Evolutionary conservation across 2,113 vertebrate genomes (phyloP).

Genomic region (Psammodynastes pulverulentus): DNA sequence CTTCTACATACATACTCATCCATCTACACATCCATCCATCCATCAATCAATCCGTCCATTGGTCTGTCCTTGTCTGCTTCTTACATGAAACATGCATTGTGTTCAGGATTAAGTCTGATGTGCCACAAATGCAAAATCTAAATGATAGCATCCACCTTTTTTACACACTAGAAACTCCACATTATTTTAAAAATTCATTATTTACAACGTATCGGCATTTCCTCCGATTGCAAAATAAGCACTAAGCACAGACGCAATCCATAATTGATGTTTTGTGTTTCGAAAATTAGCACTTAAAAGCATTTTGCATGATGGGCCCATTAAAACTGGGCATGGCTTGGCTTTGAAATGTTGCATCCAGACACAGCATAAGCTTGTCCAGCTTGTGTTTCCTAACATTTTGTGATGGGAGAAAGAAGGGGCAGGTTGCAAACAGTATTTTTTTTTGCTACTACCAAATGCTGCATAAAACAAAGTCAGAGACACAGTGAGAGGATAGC

Average conservation of each 20-base stretch:
- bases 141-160: constrained; percentile 8
- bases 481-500: not conserved
- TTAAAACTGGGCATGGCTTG: not conserved
- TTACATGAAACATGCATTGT: constrained; percentile 9
- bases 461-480: not conserved
- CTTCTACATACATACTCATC: not conserved
- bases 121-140: constrained; percentile 12
- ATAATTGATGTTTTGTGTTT: constrained; percentile 24
- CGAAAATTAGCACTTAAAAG: constrained; percentile 1
- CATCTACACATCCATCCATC: not conserved
- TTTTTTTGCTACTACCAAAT: not conserved
- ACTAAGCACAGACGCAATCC: constrained; percentile 9
- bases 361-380: not conserved
- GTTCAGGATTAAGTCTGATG: constrained; percentile 1
- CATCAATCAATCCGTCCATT: not conserved
- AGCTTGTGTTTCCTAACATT: not conserved
- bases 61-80: not conserved
- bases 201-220: constrained; percentile 8
- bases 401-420: not conserved
- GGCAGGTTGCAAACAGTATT: not conserved
- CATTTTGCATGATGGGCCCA: not conserved
- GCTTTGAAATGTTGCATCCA: constrained; percentile 10
- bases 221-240: constrained; percentile 9
- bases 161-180: constrained; percentile 10
- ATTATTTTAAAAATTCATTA: not conserved